Conservation (phyloP, 2,797 vertebrate genomes). For the Setipinna tenuifilis region DNA sequence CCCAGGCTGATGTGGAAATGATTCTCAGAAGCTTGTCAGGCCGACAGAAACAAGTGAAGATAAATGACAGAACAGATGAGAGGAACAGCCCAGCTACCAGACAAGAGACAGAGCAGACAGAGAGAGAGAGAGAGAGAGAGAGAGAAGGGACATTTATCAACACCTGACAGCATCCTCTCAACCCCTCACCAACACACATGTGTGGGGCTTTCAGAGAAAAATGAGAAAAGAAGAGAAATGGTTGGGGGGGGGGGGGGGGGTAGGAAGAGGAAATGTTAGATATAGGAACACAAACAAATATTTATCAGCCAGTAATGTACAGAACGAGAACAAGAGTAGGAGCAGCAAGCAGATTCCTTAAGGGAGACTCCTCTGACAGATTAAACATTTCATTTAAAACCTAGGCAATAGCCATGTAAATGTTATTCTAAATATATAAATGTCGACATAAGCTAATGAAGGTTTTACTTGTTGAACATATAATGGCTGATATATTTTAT, state of each 20-base stretch:
- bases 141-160: conserved; percentile 58
- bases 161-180: not conserved
- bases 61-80: conserved; percentile 72
- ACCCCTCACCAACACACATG: conserved; percentile 22
- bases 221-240: not conserved
- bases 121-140: conserved; percentile 46
- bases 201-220: not conserved
- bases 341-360: not conserved
- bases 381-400: too few relatives aligned
- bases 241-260: conserved; percentile 38
- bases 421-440: too few relatives aligned
- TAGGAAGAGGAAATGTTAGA: not conserved
- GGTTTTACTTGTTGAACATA: too few relatives aligned
- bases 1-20: conserved; percentile 61
- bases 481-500: too few relatives aligned
- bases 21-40: conserved; percentile 75
- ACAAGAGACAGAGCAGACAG: conserved; percentile 60
- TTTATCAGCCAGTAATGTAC: not conserved
- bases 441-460: too few relatives aligned
- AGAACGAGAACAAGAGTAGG: not conserved
- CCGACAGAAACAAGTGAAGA: conserved; percentile 75
- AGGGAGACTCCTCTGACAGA: not conserved
- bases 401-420: too few relatives aligned
- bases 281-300: not conserved
- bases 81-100: conserved; percentile 51